These are phyloP conservation scores for Acrossocheilus fasciatus DNA, from an alignment of 2,797 vertebrate genomes.

Conservation along the genomic window DNA sequence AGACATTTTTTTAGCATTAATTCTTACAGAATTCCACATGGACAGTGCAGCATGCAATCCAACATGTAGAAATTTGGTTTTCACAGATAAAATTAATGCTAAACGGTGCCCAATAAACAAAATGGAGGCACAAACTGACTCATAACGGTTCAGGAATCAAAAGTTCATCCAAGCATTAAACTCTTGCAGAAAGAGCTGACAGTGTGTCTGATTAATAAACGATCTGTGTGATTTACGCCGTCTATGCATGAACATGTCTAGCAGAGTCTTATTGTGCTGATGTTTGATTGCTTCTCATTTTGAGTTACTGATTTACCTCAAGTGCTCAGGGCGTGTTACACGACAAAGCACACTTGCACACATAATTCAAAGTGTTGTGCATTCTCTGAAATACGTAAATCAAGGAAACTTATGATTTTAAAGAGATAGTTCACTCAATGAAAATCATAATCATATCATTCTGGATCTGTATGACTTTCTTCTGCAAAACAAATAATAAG, in stretches of 20 bases:
- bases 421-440: neutral
- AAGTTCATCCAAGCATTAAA: slow-evolving; percentile 3
- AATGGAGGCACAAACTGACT: neutral
- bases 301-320: slow-evolving; percentile 49
- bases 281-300: slow-evolving; percentile 27
- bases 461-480: neutral
- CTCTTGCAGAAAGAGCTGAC: neutral
- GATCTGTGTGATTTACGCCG: neutral
- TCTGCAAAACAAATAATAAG: neutral
- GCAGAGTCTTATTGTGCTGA: slow-evolving; percentile 6
- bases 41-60: neutral
- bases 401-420: neutral
- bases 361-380: neutral
- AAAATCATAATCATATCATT: neutral
- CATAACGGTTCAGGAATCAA: neutral
- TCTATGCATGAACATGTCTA: slow-evolving; percentile 3
- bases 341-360: slow-evolving; percentile 4
- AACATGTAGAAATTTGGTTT: neutral
- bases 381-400: neutral
- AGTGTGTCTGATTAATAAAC: neutral
- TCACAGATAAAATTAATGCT: neutral
- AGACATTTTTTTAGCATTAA: slow-evolving; percentile 27
- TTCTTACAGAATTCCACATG: slow-evolving; percentile 6
- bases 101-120: neutral
- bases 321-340: slow-evolving; percentile 26